phyloP scores from a whole-genome alignment of 2,113 vertebrate species.

The Herpetotheres cachinnans region DNA sequence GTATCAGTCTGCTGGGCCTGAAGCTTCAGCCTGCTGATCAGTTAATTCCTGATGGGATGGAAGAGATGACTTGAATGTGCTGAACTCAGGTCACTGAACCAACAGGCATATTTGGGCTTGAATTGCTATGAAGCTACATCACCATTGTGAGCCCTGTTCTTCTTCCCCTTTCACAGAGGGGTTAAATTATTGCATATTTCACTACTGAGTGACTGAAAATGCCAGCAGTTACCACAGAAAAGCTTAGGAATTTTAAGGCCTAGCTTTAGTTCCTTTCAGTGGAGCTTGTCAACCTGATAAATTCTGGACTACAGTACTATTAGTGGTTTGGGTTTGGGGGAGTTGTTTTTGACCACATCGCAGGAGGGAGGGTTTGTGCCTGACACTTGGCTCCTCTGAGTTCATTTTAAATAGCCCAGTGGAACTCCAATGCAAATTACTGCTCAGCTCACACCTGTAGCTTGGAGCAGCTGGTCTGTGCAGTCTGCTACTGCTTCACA shows the following conservation, averaged over 20 bases:
- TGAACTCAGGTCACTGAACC: neutral
- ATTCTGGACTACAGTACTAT: neutral
- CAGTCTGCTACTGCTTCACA: neutral
- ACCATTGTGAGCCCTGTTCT: accelerated
- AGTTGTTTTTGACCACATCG: too few species aligned
- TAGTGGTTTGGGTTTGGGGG: neutral
- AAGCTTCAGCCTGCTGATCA: neutral
- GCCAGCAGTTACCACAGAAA: neutral
- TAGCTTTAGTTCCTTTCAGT: neutral
- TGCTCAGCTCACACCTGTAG: neutral
- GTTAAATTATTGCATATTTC: too few species aligned
- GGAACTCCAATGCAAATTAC: neutral
- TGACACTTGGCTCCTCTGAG: too few species aligned
- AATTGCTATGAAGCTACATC: neutral
- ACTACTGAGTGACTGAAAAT: neutral
- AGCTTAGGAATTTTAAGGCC: neutral
- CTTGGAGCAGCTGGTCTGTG: neutral
- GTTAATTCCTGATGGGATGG: neutral
- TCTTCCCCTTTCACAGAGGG: neutral
- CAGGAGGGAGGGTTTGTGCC: neutral
- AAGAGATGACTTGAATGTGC: neutral
- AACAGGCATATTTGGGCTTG: neutral
- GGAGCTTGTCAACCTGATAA: neutral
- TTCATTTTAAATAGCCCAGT: too few species aligned
- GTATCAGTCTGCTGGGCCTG: neutral